Conservation (phyloP, 1,140 invertebrate genomes). For the Zaprionus kolodkinae region DNA sequence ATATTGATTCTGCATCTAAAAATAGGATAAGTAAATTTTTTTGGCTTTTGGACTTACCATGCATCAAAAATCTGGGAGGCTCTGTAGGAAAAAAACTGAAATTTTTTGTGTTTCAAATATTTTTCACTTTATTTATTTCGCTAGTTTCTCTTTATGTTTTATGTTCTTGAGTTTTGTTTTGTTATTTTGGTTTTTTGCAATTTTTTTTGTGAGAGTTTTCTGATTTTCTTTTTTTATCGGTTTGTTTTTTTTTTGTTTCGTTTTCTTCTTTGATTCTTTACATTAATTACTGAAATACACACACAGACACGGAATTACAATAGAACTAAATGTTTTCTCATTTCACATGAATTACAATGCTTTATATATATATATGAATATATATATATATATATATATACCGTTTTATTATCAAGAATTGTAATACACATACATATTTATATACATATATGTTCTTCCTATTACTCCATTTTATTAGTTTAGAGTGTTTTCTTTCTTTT, state of each 20-base stretch:
- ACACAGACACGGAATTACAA: conserved; percentile 83
- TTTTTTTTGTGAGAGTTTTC: conserved; percentile 28
- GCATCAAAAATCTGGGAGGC: too few species aligned
- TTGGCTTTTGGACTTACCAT: too few species aligned
- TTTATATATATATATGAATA: background rate
- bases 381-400: conserved; percentile 36
- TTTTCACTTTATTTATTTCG: conserved; percentile 81
- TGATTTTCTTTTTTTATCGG: conserved; percentile 64
- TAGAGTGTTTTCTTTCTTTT: conserved; percentile 21
- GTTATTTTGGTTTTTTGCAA: conserved; percentile 40
- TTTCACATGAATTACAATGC: conserved; percentile 51
- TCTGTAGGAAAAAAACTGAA: background rate
- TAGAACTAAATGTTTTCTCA: conserved; percentile 76
- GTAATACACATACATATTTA: conserved; percentile 51
- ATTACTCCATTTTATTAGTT: background rate
- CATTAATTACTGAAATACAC: conserved; percentile 82
- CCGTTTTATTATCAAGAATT: conserved; percentile 69
- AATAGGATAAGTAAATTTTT: background rate
- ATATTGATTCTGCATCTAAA: too few species aligned
- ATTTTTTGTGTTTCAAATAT: conserved; percentile 66
- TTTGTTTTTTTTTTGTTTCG: conserved; percentile 52
- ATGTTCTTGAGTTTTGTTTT: conserved; percentile 57
- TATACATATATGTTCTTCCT: conserved; percentile 26
- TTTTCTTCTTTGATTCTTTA: conserved; percentile 51
- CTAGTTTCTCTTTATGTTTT: conserved; percentile 79